Evolutionary conservation across 2,888 invertebrate species (phyloP), one percentile per base, ranked within the genome.

Genomic region (Trimorus sp.): DNA sequence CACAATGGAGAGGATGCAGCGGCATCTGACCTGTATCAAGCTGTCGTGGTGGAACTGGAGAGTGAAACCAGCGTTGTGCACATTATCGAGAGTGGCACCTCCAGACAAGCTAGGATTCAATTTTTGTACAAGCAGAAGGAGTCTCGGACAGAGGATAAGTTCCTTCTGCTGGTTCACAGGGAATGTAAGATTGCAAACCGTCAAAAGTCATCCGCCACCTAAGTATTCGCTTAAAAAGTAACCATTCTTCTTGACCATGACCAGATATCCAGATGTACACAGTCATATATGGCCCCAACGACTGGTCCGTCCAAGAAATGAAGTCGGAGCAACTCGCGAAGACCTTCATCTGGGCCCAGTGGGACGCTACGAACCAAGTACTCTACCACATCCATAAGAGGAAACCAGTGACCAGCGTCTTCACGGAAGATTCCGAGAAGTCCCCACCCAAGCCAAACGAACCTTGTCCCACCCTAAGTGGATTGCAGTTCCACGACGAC

Each of bases 401-500:
- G 66, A 94, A 94, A 87, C 94, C 95, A 36, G 93, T 94, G 3
- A 94, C 94, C 84, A 95, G 95, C 88, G 94, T 95, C 84, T 94
- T 94, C 54, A 92, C 93, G 12, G 94, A 96, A 63, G 95, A 95
- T 86, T 74, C 87, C 51, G 94, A 94, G 80, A 94, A 94, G 77
- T 92, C 92, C 68, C 92, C 92, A 87, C 92, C 93, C 58, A 93
- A 93, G 45, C 92, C 93, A 40, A 84, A 86, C 26, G 86, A 85
- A 65, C 85, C 87, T 36, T 95, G 95, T 59, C 96, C 97, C 7
- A 96, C 95, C 0, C 92, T 97, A 8, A 96, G 97, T 7, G 97
- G 97, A 12, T 93, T 97, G 74, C 97, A 97, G 91, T 97, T 97
- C 90, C 97, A 97, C 88, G 96, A 96, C 54, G 96, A 96, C 89